phyloP scores from a whole-genome alignment of 2,113 vertebrate genomes.

The Megaceryle torquata region DNA sequence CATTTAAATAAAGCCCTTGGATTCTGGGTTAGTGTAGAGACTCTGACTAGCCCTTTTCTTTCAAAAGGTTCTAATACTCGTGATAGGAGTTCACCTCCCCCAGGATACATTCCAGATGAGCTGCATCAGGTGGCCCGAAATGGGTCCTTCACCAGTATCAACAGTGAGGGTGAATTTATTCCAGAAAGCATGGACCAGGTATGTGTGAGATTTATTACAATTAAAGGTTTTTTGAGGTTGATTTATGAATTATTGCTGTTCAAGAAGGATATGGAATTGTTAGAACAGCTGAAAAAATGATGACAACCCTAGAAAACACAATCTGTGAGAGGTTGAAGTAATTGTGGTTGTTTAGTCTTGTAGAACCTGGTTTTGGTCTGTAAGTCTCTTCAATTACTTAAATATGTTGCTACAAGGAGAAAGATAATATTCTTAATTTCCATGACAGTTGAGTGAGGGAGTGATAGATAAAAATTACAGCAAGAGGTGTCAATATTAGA shows the following conservation, averaged over 20 bases:
- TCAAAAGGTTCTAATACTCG: constrained; percentile 83
- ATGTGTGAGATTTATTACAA: neutral
- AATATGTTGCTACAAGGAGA: neutral
- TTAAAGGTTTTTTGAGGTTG: neutral
- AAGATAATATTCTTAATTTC: neutral
- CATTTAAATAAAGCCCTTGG: neutral
- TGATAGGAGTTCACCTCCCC: constrained; percentile 95
- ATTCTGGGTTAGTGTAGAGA: neutral
- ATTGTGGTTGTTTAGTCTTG: neutral
- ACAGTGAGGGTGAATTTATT: constrained; percentile 98
- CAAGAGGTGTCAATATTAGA: neutral
- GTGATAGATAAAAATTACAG: neutral
- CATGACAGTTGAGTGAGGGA: neutral
- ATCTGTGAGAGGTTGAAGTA: neutral
- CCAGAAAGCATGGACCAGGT: constrained; percentile 99
- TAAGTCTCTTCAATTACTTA: neutral
- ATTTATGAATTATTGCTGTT: neutral
- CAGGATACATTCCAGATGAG: constrained; percentile 97
- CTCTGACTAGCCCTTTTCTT: constrained; percentile 4
- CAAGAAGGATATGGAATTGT: neutral
- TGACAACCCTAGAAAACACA: neutral
- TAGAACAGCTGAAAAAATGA: neutral
- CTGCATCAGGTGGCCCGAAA: constrained; percentile 95
- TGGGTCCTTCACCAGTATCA: constrained; percentile 98
- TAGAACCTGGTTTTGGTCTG: neutral